Evolutionary conservation across 2,888 invertebrate genomes (phyloP).

Genomic region (Xylota sylvarum): DNA sequence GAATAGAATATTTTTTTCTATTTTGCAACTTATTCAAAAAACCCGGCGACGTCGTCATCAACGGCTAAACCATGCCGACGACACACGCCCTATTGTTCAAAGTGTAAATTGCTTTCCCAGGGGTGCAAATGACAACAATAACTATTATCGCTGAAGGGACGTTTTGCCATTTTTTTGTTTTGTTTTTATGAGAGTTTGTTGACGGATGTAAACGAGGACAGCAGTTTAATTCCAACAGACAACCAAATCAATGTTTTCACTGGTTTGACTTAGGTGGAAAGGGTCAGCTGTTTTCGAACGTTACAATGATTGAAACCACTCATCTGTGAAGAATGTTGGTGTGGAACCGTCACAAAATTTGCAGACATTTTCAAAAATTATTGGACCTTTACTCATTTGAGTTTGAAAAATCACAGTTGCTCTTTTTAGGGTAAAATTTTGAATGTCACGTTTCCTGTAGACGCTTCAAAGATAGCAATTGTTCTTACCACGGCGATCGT

Average conservation of each 20-base stretch:
- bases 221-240: conserved; percentile 1
- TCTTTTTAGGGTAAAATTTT: no score
- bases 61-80: conserved; percentile 58
- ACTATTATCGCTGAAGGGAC: conserved; percentile 32
- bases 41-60: conserved; percentile 2
- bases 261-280: not conserved
- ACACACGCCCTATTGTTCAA: conserved; percentile 66
- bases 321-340: no score
- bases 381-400: no score
- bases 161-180: conserved; percentile 12
- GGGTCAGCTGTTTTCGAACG: not conserved
- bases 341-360: no score
- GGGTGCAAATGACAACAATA: conserved; percentile 68
- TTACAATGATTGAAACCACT: no score
- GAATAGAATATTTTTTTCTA: conserved; percentile 37
- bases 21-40: conserved; percentile 32
- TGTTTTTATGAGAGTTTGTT: not conserved
- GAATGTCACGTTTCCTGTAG: no score
- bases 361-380: no score
- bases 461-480: no score
- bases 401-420: no score
- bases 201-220: not conserved
- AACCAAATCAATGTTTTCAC: not conserved
- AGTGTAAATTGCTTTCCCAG: conserved; percentile 72
- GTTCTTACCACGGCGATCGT: no score